Percentiles rank a stretch among this genome's conserved stretches.
Conservation (phyloP, 2,113 vertebrate genomes). For the Colius striatus region DNA sequence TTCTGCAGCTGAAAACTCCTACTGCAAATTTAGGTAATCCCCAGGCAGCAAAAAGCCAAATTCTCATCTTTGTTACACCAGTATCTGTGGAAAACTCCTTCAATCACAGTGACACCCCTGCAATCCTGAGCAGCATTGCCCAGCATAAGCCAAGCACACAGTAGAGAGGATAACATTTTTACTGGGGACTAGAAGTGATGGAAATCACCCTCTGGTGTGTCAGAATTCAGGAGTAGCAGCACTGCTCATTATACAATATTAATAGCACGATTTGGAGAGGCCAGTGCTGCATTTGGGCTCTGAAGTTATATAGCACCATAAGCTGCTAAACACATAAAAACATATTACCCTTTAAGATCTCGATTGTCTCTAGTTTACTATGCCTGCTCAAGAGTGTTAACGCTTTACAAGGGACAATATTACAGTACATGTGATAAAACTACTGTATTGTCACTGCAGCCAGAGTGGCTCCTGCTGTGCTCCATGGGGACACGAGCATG, state of each 20-base stretch:
- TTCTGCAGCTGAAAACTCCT: neutral
- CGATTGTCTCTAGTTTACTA: slow-evolving; percentile 20
- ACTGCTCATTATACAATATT: neutral
- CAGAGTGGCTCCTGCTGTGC: neutral
- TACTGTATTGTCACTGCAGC: neutral
- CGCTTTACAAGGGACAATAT: neutral
- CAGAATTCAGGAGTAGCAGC: neutral
- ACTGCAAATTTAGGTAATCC: neutral
- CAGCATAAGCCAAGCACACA: neutral
- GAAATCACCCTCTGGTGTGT: neutral
- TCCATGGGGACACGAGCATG: rapidly evolving
- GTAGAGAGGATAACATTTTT: neutral
- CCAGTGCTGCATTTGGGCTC: neutral
- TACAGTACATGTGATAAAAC: slow-evolving; percentile 6
- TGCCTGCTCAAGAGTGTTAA: slow-evolving; percentile 5
- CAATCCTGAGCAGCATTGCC: neutral
- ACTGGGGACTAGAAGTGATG: neutral
- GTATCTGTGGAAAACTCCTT: neutral
- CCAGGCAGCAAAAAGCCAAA: neutral
- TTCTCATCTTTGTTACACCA: neutral
- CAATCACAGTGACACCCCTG: neutral
- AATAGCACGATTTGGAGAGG: neutral
- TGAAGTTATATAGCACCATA: neutral
- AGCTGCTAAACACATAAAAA: slow-evolving; percentile 24
- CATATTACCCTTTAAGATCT: neutral